These are phyloP conservation scores for Actinostola sp. DNA, from an alignment of 92 coral and sea anemone genomes.

Conservation along the genomic window DNA sequence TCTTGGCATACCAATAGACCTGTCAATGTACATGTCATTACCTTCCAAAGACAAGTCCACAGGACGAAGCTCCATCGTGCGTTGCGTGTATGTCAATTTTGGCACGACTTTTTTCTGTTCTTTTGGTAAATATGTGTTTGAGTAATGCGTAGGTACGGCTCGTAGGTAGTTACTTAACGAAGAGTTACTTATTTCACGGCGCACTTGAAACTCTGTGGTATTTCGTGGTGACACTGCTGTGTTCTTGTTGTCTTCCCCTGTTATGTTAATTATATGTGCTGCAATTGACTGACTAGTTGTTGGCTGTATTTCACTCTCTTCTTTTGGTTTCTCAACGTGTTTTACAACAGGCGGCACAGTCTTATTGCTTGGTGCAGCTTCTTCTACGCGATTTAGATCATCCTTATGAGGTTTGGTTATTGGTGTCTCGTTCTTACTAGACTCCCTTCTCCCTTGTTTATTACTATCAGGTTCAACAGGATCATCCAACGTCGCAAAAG, in stretches of 20 bases:
- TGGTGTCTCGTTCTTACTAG: slow-evolving; percentile 1
- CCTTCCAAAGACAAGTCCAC: slow-evolving; percentile 33
- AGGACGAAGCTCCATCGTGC: slow-evolving; percentile 30
- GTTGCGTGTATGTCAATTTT: slow-evolving; percentile 69
- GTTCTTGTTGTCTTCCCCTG: slow-evolving; percentile 1
- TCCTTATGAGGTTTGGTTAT: slow-evolving; percentile 7
- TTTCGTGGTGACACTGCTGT: not conserved
- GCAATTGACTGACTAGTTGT: not conserved
- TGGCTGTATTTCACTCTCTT: not conserved
- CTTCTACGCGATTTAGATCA: not conserved
- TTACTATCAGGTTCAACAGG: slow-evolving; percentile 57
- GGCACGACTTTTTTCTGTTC: slow-evolving; percentile 40
- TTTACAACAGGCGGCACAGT: not conserved
- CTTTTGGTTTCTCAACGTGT: slow-evolving; percentile 4
- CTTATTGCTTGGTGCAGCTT: not conserved
- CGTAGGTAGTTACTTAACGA: slow-evolving; percentile 74
- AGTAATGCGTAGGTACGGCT: slow-evolving; percentile 51
- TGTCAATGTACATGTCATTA: not conserved
- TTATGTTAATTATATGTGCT: not conserved
- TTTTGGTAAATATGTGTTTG: not conserved
- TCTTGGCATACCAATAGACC: slow-evolving; percentile 2
- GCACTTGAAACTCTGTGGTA: slow-evolving; percentile 23
- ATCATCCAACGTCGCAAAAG: slow-evolving; percentile 86
- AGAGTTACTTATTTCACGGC: slow-evolving; percentile 75
- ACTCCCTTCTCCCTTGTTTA: not conserved